Percentiles rank a stretch among this genome's conserved stretches.
These are phyloP conservation scores for Aphelenchoides fujianensis DNA, from an alignment of 1,140 invertebrate species.

Conservation along the genomic window DNA sequence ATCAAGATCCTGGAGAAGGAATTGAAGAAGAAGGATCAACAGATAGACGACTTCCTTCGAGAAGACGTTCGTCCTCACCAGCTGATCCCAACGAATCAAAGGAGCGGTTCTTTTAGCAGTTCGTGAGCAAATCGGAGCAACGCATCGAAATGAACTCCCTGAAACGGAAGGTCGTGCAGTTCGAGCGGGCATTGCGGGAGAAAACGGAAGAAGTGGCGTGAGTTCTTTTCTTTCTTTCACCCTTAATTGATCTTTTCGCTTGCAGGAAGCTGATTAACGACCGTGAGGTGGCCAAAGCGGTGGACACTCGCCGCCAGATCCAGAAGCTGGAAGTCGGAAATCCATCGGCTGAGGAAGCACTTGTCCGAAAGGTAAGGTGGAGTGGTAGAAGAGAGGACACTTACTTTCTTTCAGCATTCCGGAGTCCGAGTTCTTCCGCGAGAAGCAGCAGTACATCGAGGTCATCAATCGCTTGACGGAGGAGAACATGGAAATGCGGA, in stretches of 20 bases:
- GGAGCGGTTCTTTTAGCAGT: constrained; percentile 4
- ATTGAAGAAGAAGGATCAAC: constrained; percentile 22
- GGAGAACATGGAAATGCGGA: constrained; percentile 42
- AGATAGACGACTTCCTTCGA: constrained; percentile 12
- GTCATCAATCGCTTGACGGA: constrained; percentile 43
- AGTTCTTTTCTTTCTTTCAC: constrained; percentile 27
- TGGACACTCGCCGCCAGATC: constrained; percentile 33
- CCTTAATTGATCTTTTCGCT: too few species aligned
- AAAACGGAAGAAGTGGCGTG: constrained; percentile 48
- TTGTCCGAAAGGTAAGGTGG: constrained; percentile 27
- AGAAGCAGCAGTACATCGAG: constrained; percentile 45
- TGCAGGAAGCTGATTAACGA: constrained; percentile 38
- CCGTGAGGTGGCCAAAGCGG: constrained; percentile 37
- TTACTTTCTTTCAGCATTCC: constrained; percentile 30
- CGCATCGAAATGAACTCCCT: constrained; percentile 26
- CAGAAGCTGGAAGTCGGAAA: constrained; percentile 42
- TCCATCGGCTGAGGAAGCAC: constrained; percentile 27
- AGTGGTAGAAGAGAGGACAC: background rate
- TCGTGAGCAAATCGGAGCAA: constrained; percentile 22
- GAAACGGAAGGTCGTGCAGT: constrained; percentile 42
- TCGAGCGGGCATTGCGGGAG: constrained; percentile 39
- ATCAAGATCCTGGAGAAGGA: constrained; percentile 18
- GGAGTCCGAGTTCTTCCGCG: constrained; percentile 36
- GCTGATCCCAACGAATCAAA: too few species aligned
- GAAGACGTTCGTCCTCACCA: background rate